A percentile compares a stretch with the other conserved stretches of the same genome.
phyloP scores from a whole-genome alignment of 2,113 vertebrate genomes.

The Oostethus manadensis region DNA sequence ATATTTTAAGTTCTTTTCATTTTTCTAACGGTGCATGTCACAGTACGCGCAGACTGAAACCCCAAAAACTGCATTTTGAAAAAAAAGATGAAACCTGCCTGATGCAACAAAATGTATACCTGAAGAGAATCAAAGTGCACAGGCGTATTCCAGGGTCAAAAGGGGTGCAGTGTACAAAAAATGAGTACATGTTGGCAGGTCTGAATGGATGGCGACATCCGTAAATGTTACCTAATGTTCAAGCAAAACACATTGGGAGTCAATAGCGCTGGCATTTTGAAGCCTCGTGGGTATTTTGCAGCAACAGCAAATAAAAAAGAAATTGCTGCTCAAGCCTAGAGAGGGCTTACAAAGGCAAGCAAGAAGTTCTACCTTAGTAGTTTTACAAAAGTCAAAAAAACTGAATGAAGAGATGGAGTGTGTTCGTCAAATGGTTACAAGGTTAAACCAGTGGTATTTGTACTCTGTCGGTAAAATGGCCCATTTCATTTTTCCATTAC shows the following conservation, averaged over 20 bases:
- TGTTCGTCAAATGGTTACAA: conserved; percentile 31
- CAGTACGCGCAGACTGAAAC: too few species aligned
- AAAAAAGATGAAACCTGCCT: too few species aligned
- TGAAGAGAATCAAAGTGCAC: too few species aligned
- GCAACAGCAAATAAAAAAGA: conserved; percentile 21
- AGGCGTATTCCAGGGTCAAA: too few species aligned
- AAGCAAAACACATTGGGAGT: conserved; percentile 4
- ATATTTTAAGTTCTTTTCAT: too few species aligned
- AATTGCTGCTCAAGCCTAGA: conserved; percentile 26
- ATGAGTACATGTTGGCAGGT: not conserved
- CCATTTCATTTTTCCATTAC: conserved; percentile 70
- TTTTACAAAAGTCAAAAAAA: conserved; percentile 45
- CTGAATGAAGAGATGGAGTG: conserved; percentile 23
- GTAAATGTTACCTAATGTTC: conserved; percentile 7
- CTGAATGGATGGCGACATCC: not conserved
- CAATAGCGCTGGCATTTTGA: conserved; percentile 33
- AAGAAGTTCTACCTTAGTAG: conserved; percentile 7
- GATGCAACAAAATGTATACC: too few species aligned
- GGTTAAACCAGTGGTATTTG: conserved; percentile 63
- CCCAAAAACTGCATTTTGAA: too few species aligned
- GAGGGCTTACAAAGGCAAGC: conserved; percentile 30
- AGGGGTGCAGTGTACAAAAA: not conserved
- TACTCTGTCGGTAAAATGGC: conserved; percentile 69
- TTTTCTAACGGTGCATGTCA: too few species aligned
- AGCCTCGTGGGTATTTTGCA: conserved; percentile 27